Evolutionary conservation across 2,113 vertebrate species (phyloP), one percentile per base, ranked within the genome.

Genomic region (Rissa tridactyla): DNA sequence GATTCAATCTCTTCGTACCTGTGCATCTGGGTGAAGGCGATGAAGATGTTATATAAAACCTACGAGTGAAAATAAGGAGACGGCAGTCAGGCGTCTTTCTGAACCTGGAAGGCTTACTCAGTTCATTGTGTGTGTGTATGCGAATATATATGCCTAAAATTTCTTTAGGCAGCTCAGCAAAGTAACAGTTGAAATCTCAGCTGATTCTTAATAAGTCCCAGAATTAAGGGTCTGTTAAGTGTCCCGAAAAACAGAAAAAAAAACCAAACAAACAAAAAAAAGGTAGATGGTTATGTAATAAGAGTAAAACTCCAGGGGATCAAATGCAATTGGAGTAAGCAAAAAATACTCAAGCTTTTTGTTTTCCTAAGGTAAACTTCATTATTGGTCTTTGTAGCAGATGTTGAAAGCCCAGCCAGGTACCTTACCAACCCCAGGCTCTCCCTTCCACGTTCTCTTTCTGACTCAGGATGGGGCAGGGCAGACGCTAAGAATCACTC

Each of bases 1-100:
- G 98, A 96, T 86, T 98, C 98, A 18, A 99, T 99, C 46, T 96
- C 95, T 97, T 98, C 98, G 1, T 98, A 98, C 86, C 91, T 98
- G 20, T 99, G 98, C 99, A 99, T 99, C 81, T 98, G 98, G 22
- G 98, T 99, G 97, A 99, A 99, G 75, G 98, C 98, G 44, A 97
- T 99, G 97, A 99, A 98, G 94, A 99, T 99, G 93, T 99, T 99
- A 83, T 99, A 99, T 94, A 99, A 96, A 69, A 99, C 99, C 99
- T 99, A 38, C 7, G 9, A 2, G 46, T 38, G 66, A 88, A 86
- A 94, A 82, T 34, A 82, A 70, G 60, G 26, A 81, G 30, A 68
- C 5, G 83, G 23, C 8, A 14, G 51, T 94, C 40, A 96, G n/a
- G 4, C 0, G 0, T 42, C 46, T 77, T 87, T 65, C 30, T 79